These are phyloP conservation scores for Thunnus thynnus DNA, from an alignment of 2,113 vertebrate genomes.

Conservation along the genomic window DNA sequence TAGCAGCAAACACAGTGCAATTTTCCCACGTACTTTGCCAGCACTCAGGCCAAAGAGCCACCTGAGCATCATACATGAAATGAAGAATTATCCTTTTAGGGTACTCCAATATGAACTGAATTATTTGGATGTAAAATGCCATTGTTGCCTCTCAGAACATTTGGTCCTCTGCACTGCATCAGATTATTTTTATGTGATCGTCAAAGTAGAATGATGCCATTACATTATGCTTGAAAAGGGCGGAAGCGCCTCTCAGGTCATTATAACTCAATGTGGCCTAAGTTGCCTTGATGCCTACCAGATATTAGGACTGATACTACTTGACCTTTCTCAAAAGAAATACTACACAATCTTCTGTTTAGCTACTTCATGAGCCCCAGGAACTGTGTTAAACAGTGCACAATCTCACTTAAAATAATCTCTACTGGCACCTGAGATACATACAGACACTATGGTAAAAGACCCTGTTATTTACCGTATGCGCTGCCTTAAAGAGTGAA, in stretches of 20 bases:
- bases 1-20: constrained; percentile 3
- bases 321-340: constrained; percentile 38
- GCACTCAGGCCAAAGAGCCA: constrained; percentile 28
- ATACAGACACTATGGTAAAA: background rate
- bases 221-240: constrained; percentile 35
- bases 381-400: background rate
- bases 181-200: constrained; percentile 25
- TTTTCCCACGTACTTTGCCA: constrained; percentile 2
- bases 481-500: background rate
- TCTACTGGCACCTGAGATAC: background rate
- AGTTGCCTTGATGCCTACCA: constrained; percentile 24
- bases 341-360: background rate
- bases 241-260: constrained; percentile 25
- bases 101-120: constrained; percentile 25
- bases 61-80: constrained; percentile 30
- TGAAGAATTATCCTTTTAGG: constrained; percentile 37
- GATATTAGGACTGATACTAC: constrained; percentile 32
- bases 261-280: constrained; percentile 19
- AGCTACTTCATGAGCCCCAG: background rate
- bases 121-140: constrained; percentile 28
- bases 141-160: constrained; percentile 10
- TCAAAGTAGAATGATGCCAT: constrained; percentile 50
- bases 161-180: constrained; percentile 11
- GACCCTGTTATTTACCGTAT: background rate
- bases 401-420: background rate